Evolutionary conservation across 1,140 invertebrate genomes (phyloP).

Genomic region (Triops longicaudatus): DNA sequence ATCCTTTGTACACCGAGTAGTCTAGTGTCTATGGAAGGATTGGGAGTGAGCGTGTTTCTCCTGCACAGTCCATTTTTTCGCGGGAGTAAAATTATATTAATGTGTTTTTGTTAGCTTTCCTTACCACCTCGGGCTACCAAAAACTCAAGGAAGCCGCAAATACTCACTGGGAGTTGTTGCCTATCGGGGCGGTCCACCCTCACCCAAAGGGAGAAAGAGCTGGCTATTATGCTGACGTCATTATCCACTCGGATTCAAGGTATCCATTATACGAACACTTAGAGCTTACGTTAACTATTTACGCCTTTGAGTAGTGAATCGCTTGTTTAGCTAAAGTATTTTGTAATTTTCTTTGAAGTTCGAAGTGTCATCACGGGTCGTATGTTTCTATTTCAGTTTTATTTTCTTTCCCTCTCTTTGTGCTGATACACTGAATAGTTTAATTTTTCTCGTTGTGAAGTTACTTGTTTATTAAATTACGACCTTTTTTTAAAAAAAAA

Average conservation of each 20-base stretch:
- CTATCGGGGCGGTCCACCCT: conserved; percentile 48
- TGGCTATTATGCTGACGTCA: conserved; percentile 53
- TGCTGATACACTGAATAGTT: too few species aligned
- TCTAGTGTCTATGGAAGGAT: not conserved
- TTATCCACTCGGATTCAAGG: conserved; percentile 50
- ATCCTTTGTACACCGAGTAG: not conserved
- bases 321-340: too few species aligned
- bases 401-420: too few species aligned
- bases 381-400: too few species aligned
- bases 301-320: too few species aligned
- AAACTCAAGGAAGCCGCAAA: conserved; percentile 41
- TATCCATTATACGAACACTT: conserved; percentile 33
- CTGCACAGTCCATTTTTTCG: not conserved
- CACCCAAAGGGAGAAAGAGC: conserved; percentile 46
- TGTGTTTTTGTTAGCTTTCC: conserved; percentile 43
- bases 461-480: too few species aligned
- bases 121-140: conserved; percentile 48
- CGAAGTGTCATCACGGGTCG: too few species aligned
- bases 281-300: too few species aligned
- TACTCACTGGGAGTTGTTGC: conserved; percentile 43
- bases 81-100: not conserved
- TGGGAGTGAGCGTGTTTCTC: not conserved
- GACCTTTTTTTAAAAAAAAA: too few species aligned
- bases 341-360: not conserved
- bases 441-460: too few species aligned